Conservation (phyloP, 2,888 invertebrate species). For the Hypena proboscidalis region DNA sequence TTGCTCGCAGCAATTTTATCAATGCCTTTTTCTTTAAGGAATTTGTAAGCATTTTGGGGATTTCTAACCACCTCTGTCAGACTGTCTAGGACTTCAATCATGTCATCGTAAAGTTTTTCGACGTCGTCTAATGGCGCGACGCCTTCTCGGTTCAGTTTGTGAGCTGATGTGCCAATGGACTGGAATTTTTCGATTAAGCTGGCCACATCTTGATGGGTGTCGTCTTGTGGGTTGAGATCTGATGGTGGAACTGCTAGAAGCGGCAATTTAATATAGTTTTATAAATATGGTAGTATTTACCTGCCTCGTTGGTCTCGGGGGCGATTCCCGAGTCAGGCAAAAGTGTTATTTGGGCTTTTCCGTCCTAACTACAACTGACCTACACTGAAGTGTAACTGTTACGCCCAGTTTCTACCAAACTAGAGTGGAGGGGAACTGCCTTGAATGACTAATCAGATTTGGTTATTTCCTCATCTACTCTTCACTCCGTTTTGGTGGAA, state of each 20-base stretch:
- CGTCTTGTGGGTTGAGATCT: background rate
- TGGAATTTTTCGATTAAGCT: slow-evolving; percentile 47
- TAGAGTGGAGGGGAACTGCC: no score
- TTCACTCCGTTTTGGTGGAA: no score
- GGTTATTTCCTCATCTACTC: no score
- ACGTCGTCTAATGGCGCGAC: slow-evolving; percentile 41
- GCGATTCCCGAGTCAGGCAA: no score
- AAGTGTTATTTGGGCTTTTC: no score
- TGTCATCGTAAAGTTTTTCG: slow-evolving; percentile 44
- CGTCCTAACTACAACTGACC: no score
- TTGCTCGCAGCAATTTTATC: slow-evolving; percentile 54
- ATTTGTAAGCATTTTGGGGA: slow-evolving; percentile 52
- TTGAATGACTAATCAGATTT: no score
- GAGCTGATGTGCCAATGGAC: slow-evolving; percentile 25
- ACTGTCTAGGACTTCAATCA: slow-evolving; percentile 46
- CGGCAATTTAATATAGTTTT: no score
- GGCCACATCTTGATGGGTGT: slow-evolving; percentile 32
- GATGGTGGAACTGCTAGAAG: background rate
- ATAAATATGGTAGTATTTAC: no score
- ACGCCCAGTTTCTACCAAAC: no score
- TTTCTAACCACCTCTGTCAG: slow-evolving; percentile 49
- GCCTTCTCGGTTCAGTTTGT: slow-evolving; percentile 31
- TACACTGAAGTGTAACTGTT: no score
- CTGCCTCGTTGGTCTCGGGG: no score
- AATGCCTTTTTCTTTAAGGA: slow-evolving; percentile 62